These are phyloP conservation scores for Ginglymostoma cirratum DNA, from an alignment of 2,113 vertebrate species.

Conservation along the genomic window DNA sequence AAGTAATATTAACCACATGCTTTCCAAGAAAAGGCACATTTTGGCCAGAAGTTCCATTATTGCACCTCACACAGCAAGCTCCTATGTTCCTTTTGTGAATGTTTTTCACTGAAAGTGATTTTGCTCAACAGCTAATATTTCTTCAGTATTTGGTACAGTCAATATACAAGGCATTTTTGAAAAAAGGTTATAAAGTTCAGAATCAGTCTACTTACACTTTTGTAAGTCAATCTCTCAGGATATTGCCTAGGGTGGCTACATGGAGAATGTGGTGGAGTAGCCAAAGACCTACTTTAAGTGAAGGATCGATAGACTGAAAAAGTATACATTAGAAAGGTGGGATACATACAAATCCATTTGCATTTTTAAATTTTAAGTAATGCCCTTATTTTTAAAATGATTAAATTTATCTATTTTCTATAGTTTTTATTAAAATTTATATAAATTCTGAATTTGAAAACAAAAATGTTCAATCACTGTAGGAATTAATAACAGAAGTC, in stretches of 20 bases:
- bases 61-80: not conserved
- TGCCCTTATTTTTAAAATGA: not conserved
- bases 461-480: not conserved
- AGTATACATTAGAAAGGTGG: not conserved
- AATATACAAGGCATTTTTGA: not conserved
- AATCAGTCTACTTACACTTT: not conserved
- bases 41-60: conserved; percentile 23
- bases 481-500: not conserved
- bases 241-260: not conserved
- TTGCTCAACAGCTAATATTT: not conserved
- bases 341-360: not conserved
- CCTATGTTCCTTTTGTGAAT: not conserved
- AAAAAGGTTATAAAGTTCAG: not conserved
- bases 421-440: not conserved
- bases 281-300: not conserved
- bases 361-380: not conserved
- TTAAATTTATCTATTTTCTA: too few relatives aligned
- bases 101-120: not conserved
- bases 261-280: not conserved
- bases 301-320: not conserved
- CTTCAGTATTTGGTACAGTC: not conserved
- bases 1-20: not conserved
- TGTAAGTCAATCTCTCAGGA: not conserved
- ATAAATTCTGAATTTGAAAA: not conserved
- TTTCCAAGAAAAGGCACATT: not conserved